A percentile compares a stretch with the other conserved stretches of the same genome.
Evolutionary conservation across 2,113 vertebrate species (phyloP).

Genomic region (Dendropsophus ebraccatus): DNA sequence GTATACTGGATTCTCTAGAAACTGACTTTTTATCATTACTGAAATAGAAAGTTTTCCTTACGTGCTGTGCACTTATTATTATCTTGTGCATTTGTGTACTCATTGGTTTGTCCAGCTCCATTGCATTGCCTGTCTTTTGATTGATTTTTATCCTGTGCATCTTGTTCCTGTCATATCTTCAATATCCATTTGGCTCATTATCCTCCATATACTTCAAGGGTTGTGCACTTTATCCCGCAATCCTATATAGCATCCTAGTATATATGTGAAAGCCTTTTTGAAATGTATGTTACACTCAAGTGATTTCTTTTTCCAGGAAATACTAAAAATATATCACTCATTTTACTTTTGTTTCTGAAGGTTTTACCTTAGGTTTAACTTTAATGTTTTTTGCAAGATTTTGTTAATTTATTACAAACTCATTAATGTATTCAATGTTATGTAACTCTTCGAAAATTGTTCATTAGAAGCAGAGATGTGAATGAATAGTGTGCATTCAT

Average conservation of each 20-base stretch:
- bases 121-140: background rate
- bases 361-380: too few species aligned
- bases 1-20: background rate
- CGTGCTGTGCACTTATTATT: too few species aligned
- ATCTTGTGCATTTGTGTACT: background rate
- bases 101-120: background rate
- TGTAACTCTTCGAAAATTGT: too few species aligned
- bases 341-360: background rate
- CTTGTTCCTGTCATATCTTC: background rate
- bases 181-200: background rate
- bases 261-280: background rate
- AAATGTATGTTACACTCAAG: background rate
- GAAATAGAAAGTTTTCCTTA: background rate
- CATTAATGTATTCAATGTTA: too few species aligned
- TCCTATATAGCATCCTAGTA: background rate
- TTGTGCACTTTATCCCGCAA: background rate
- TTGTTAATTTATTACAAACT: too few species aligned
- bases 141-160: background rate
- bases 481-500: too few species aligned
- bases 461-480: too few species aligned
- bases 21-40: background rate
- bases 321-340: background rate
- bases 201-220: background rate
- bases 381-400: too few species aligned
- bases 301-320: background rate